Conservation (phyloP, 2,797 vertebrate genomes). For the Enteromius afrohamiltoni region DNA sequence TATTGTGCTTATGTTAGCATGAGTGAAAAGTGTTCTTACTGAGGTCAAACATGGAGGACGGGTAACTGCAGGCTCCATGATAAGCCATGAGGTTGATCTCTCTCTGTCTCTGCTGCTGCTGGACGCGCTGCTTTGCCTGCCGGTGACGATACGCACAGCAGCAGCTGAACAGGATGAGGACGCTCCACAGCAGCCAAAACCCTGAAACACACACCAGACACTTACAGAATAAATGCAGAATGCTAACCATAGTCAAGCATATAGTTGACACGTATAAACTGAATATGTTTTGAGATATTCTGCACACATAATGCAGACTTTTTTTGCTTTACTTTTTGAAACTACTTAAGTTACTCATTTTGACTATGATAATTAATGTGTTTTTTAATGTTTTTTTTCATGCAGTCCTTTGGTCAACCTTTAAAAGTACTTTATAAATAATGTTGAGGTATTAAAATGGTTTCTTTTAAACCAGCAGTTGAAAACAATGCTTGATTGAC, state of each 20-base stretch:
- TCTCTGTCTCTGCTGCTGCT: conserved; percentile 93
- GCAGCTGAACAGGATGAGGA: conserved; percentile 94
- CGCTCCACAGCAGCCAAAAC: conserved; percentile 97
- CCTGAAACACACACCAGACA: conserved; percentile 72
- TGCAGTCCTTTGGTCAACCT: not conserved
- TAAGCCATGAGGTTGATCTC: conserved; percentile 96
- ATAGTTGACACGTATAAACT: not conserved
- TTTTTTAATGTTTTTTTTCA: not conserved
- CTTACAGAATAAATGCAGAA: not conserved
- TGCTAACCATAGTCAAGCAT: not conserved
- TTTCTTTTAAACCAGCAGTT: not conserved
- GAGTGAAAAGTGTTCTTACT: conserved; percentile 66
- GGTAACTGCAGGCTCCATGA: conserved; percentile 88
- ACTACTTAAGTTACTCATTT: not conserved
- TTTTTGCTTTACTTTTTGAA: too few relatives aligned
- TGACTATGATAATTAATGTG: not conserved
- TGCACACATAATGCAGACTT: too few relatives aligned
- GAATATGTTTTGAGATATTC: too few relatives aligned
- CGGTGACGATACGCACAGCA: conserved; percentile 94
- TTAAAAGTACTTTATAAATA: not conserved
- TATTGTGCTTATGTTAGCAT: not conserved
- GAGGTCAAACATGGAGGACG: conserved; percentile 83
- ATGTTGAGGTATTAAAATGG: not conserved
- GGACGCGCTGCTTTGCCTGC: conserved; percentile 88
- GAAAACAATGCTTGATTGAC: not conserved